Conservation (phyloP, 1,140 invertebrate species). For the Dufourea novaeangliae region DNA sequence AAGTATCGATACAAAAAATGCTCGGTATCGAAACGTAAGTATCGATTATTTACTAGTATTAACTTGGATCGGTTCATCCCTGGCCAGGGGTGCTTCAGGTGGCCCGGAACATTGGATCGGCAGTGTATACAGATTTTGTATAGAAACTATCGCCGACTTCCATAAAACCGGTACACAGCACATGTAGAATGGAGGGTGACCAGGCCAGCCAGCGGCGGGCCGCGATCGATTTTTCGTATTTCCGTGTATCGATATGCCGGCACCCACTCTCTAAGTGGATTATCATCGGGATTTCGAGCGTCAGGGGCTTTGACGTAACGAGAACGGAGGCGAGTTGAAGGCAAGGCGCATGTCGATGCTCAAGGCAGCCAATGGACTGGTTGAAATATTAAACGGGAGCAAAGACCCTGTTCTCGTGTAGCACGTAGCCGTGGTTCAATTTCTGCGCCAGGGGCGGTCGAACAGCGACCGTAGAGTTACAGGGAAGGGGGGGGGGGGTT, state of each 20-base stretch:
- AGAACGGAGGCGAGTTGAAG: slow-evolving; percentile 34
- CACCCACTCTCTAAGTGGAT: slow-evolving; percentile 37
- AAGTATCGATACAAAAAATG: too few species aligned
- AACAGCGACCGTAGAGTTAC: slow-evolving; percentile 1
- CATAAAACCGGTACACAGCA: slow-evolving; percentile 3
- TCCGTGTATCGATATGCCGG: slow-evolving; percentile 53
- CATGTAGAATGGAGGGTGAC: not conserved
- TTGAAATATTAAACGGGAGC: slow-evolving; percentile 82
- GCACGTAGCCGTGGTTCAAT: slow-evolving; percentile 68
- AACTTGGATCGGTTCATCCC: too few species aligned
- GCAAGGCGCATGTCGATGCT: slow-evolving; percentile 76
- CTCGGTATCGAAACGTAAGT: too few species aligned
- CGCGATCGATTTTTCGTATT: slow-evolving; percentile 59
- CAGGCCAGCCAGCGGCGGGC: not conserved
- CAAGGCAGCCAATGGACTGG: slow-evolving; percentile 78
- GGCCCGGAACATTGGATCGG: not conserved
- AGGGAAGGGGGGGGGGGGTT: not conserved
- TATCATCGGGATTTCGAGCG: slow-evolving; percentile 44
- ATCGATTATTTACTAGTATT: too few species aligned
- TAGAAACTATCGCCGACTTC: not conserved
- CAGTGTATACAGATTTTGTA: too few species aligned
- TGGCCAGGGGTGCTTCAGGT: too few species aligned
- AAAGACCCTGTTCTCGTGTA: slow-evolving; percentile 76
- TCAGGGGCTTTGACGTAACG: slow-evolving; percentile 58
- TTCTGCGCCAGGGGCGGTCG: slow-evolving; percentile 58